phyloP scores from a whole-genome alignment of 2,797 vertebrate species.

The Acridotheres tristis region DNA sequence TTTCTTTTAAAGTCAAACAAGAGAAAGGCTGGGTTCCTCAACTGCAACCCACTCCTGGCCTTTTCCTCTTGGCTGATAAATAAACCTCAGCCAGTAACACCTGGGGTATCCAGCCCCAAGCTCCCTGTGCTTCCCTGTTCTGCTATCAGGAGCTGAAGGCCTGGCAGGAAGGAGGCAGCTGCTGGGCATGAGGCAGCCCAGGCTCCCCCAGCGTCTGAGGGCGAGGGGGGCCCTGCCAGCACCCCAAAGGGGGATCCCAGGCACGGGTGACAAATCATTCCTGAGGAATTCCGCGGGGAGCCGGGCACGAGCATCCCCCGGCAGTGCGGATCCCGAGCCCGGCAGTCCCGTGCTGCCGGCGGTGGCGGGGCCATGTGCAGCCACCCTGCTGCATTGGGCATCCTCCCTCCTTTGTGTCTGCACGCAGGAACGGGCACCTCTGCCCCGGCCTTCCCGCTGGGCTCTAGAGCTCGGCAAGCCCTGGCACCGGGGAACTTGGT shows the following conservation, averaged over 20 bases:
- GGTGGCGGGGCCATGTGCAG: background rate
- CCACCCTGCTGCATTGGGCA: constrained; percentile 8
- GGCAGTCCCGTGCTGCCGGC: background rate
- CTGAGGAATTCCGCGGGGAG: background rate
- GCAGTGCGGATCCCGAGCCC: background rate
- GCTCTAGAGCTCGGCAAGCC: background rate
- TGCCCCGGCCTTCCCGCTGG: background rate
- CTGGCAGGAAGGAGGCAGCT: background rate
- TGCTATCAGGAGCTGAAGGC: background rate
- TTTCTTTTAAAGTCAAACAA: constrained; percentile 22
- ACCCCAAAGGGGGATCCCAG: no score
- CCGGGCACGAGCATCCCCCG: background rate
- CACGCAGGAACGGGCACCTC: background rate
- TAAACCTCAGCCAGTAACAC: background rate
- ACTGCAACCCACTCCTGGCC: background rate
- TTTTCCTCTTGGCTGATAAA: background rate
- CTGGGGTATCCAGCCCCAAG: background rate
- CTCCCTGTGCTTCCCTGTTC: background rate
- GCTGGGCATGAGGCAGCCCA: background rate
- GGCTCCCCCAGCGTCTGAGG: fast-evolving
- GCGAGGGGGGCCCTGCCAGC: background rate
- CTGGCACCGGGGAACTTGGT: background rate
- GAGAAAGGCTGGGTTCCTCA: background rate
- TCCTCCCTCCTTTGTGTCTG: background rate
- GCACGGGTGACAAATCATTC: background rate